Evolutionary conservation across 2,113 vertebrate genomes (phyloP).

Genomic region (Sinocyclocheilus anshuiensis): DNA sequence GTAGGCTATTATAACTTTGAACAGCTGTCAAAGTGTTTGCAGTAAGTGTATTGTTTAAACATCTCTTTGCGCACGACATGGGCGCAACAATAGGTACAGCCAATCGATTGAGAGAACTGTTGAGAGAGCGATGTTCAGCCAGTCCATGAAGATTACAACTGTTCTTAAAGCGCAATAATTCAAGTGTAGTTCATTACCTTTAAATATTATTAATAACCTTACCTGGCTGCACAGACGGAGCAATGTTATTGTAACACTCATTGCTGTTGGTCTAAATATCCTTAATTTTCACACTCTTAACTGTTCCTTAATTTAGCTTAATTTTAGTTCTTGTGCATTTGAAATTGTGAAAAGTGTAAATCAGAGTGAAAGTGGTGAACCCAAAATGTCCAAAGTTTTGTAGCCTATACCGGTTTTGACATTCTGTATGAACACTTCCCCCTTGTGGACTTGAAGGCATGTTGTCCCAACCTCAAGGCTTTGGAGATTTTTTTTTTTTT

Average conservation of each 20-base stretch:
- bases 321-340: slow-evolving; percentile 2
- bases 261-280: background rate
- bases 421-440: slow-evolving; percentile 60
- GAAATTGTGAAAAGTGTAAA: background rate
- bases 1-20: too few species aligned
- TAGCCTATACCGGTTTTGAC: background rate
- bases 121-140: background rate
- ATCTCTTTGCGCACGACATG: background rate
- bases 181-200: too few species aligned
- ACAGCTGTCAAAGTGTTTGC: too few species aligned
- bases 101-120: background rate
- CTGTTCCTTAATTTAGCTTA: background rate
- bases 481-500: background rate
- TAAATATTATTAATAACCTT: background rate
- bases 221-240: background rate
- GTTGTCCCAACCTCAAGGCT: background rate
- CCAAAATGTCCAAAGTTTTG: background rate
- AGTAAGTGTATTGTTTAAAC: background rate
- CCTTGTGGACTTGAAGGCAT: slow-evolving; percentile 61
- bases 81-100: background rate
- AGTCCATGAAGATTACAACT: background rate
- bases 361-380: background rate
- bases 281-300: background rate
- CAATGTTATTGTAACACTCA: background rate
- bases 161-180: background rate